These are phyloP conservation scores for Adelognathus sp. DNA, from an alignment of 2,888 invertebrate genomes.

Conservation along the genomic window DNA sequence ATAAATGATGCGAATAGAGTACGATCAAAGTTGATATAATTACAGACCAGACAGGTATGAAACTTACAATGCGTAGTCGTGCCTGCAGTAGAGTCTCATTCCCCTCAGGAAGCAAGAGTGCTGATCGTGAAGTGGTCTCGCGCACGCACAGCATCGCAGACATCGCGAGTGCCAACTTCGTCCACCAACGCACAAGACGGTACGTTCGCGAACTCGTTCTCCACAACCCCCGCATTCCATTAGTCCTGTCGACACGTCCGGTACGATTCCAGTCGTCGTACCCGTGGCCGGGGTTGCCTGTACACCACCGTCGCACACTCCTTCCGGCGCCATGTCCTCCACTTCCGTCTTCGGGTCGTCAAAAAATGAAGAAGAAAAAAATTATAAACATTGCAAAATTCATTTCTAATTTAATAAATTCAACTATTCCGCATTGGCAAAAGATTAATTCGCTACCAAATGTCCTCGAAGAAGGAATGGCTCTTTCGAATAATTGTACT, in stretches of 20 bases:
- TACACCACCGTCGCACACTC: conserved; percentile 71
- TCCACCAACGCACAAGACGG: conserved; percentile 87
- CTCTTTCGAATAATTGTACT: too few species aligned
- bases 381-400: background rate
- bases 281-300: conserved; percentile 64
- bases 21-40: too few species aligned
- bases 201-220: conserved; percentile 77
- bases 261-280: conserved; percentile 65
- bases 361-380: background rate
- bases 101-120: conserved; percentile 96
- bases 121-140: conserved; percentile 93
- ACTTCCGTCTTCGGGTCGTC: conserved; percentile 73
- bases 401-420: background rate
- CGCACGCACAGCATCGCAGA: conserved; percentile 95
- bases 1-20: too few species aligned
- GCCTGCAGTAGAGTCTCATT: conserved; percentile 95
- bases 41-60: too few species aligned
- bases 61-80: conserved; percentile 96
- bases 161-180: conserved; percentile 96
- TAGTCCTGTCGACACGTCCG: conserved; percentile 94
- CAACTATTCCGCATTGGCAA: background rate
- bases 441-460: too few species aligned
- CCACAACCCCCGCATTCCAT: conserved; percentile 80
- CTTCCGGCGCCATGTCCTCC: conserved; percentile 73
- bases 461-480: too few species aligned